phyloP scores from a whole-genome alignment of 2,113 vertebrate genomes.

The Prunella himalayana region DNA sequence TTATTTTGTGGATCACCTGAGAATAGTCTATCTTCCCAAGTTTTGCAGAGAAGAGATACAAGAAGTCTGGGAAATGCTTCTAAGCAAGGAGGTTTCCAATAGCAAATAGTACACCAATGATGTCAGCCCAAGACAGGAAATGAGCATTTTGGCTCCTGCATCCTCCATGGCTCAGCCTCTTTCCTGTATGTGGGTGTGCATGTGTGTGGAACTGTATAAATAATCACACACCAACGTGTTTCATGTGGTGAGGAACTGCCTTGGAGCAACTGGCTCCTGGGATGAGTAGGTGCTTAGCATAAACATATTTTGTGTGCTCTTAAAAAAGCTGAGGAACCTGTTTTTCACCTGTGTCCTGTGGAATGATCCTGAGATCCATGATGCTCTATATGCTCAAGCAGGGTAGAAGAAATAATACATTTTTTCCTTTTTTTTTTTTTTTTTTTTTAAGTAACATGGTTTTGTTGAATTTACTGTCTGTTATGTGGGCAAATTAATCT shows the following conservation, averaged over 20 bases:
- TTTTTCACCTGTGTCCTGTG: not conserved
- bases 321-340: not conserved
- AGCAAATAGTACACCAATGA: not conserved
- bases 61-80: not conserved
- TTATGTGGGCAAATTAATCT: not conserved
- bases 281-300: not conserved
- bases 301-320: not conserved
- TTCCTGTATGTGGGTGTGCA: not conserved
- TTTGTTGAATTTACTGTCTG: not conserved
- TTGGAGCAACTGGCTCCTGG: not conserved
- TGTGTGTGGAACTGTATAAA: not conserved
- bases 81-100: constrained; percentile 31
- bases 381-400: not conserved
- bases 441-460: not conserved
- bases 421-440: not conserved
- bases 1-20: constrained; percentile 54
- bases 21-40: constrained; percentile 3
- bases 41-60: not conserved
- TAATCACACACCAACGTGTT: not conserved
- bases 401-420: not conserved
- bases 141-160: not conserved
- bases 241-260: not conserved
- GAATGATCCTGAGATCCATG: not conserved
- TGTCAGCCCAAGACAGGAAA: constrained; percentile 44
- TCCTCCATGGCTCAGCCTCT: not conserved